These are phyloP conservation scores for Dreissena polymorpha DNA, from an alignment of 1,140 invertebrate species.

Conservation along the genomic window DNA sequence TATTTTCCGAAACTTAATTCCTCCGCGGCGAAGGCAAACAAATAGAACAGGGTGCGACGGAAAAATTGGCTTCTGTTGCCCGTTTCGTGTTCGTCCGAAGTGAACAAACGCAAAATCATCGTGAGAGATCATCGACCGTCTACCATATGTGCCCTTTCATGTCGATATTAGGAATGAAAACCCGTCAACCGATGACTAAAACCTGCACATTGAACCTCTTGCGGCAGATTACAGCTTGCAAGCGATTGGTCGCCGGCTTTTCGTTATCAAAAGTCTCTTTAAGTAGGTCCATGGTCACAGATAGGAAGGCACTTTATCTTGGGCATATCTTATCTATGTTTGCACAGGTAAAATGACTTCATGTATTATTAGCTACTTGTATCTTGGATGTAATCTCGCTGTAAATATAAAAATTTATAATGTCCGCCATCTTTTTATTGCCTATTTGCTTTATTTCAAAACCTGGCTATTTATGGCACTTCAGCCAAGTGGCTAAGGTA, in stretches of 20 bases:
- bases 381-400: slow-evolving; percentile 43
- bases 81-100: too few species aligned
- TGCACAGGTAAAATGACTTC: slow-evolving; percentile 54
- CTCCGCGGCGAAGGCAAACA: not conserved
- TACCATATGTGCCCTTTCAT: slow-evolving; percentile 45
- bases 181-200: slow-evolving; percentile 6
- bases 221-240: slow-evolving; percentile 20
- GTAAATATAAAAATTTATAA: slow-evolving; percentile 52
- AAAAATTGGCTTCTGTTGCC: too few species aligned
- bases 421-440: slow-evolving; percentile 51
- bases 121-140: slow-evolving; percentile 17
- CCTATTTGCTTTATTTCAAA: slow-evolving; percentile 50
- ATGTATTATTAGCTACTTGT: slow-evolving; percentile 52
- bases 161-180: slow-evolving; percentile 11
- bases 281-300: slow-evolving; percentile 46
- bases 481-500: slow-evolving; percentile 38
- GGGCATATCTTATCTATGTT: slow-evolving; percentile 53
- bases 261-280: slow-evolving; percentile 43
- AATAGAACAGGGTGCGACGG: too few species aligned
- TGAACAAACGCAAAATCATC: slow-evolving; percentile 16
- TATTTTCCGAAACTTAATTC: not conserved
- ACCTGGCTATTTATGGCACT: slow-evolving; percentile 42
- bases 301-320: slow-evolving; percentile 48
- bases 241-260: slow-evolving; percentile 30
- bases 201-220: slow-evolving; percentile 38